Conservation (phyloP, 2,113 vertebrate genomes). For the Plecotus auritus region DNA sequence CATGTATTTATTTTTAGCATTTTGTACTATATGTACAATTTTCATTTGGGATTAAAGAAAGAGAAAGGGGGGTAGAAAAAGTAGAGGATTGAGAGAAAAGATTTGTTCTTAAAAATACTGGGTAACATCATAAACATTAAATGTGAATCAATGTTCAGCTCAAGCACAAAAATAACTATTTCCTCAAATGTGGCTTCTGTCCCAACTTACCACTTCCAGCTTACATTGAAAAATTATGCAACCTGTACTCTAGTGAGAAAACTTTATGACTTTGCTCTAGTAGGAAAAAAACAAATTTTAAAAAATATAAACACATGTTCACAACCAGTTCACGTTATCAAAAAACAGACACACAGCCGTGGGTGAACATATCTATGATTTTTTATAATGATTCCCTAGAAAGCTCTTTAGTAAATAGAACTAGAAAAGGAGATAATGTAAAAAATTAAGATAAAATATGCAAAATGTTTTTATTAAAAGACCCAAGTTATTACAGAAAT, state of each 20-base stretch:
- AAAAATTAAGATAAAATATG: conserved; percentile 15
- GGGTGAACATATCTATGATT: not conserved
- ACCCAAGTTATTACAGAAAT: not conserved
- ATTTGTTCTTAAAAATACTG: not conserved
- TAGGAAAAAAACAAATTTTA: not conserved
- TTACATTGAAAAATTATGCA: not conserved
- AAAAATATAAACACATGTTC: not conserved
- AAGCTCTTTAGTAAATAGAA: not conserved
- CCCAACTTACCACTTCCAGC: not conserved
- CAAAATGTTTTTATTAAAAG: not conserved
- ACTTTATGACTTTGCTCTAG: not conserved
- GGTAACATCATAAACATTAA: not conserved
- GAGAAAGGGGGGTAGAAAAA: not conserved
- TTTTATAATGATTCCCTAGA: not conserved
- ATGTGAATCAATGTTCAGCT: not conserved
- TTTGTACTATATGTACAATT: not conserved
- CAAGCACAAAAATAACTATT: conserved; percentile 2
- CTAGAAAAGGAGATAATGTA: not conserved
- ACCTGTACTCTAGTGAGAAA: not conserved
- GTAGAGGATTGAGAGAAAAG: not conserved
- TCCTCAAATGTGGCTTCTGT: not conserved
- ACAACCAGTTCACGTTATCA: not conserved
- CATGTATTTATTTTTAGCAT: conserved; percentile 10
- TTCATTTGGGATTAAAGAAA: not conserved
- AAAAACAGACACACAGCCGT: not conserved